Evolutionary conservation across 2,797 vertebrate genomes (phyloP).

Genomic region (Acanthiza pusilla): DNA sequence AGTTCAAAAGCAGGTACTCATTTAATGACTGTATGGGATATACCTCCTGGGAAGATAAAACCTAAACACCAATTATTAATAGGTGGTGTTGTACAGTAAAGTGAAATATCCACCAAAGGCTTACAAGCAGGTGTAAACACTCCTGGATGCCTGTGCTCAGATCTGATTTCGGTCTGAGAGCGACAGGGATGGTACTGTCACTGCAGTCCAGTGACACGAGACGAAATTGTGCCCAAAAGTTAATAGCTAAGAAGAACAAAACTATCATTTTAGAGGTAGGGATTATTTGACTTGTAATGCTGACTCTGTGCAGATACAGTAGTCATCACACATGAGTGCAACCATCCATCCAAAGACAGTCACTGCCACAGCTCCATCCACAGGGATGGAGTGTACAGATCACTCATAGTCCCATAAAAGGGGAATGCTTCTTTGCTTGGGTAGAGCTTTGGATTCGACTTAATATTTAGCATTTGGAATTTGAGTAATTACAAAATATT

Average conservation of each 20-base stretch:
- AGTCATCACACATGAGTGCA: background rate
- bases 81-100: background rate
- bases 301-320: background rate
- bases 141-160: background rate
- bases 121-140: background rate
- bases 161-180: background rate
- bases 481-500: background rate
- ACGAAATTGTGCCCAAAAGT: background rate
- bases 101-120: background rate
- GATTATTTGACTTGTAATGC: background rate
- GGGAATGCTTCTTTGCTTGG: background rate
- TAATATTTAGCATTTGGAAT: background rate
- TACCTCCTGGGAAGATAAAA: slow-evolving; percentile 2
- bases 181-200: background rate
- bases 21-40: slow-evolving; percentile 8
- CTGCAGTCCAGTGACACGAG: background rate
- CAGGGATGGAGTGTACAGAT: background rate
- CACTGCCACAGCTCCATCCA: background rate
- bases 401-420: background rate
- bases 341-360: background rate
- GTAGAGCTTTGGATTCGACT: background rate
- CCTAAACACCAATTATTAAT: slow-evolving; percentile 41
- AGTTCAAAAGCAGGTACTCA: slow-evolving; percentile 9
- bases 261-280: background rate
- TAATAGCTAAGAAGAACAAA: background rate